Base-by-base conservation (phyloP, 2,113 vertebrate species). In the Phocoena sinus region DNA sequence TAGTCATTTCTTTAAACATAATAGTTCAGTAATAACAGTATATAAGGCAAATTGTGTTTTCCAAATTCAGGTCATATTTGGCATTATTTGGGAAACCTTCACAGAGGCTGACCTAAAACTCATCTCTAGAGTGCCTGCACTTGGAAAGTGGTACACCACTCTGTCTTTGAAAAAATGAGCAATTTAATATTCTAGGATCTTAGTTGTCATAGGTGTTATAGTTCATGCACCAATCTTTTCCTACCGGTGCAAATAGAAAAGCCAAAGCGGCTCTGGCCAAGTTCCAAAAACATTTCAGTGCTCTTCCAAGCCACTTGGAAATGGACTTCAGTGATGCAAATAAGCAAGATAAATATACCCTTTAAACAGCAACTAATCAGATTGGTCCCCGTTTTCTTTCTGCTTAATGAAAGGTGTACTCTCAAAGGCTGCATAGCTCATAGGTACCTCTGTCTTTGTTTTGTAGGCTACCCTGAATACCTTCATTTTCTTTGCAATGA, bases 301-400 rank as follows among this genome's bases (percentile, higher is more conserved):
- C 25, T 94, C n/a, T 96, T 93, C 60, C 80, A 89, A 94, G 62
- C 31, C 38, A 74, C 60, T 81, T 87, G 70, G 47, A 97, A 92
- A 94, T 88, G 65, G 88, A 85, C 60, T 91, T 68, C 53, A 62
- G 74, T 82, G 76, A 97, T 73, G 87, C 28, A 71, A 87, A 94
- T 95, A 96, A 96, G 50, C 33, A 95, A 96, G 94, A 92, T 65
- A 97, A 94, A 94, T 87, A 79, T 1, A 28, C 13, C 9, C 11
- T 76, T 88, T 93, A 50, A 91, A 76, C 38, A 89, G 67, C 20
- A 81, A 44, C 76, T 84, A 50, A 87, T 84, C 67, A 36, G 6
- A 96, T 65, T 26, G 84, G 31, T 21, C 92, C 44, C 10, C n/a
- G 63, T 89, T 92, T 36, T 25, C 80, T 91, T 93, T 92, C 38